These are phyloP conservation scores for Pristiophorus japonicus DNA, from an alignment of 2,113 vertebrate species.

Conservation along the genomic window DNA sequence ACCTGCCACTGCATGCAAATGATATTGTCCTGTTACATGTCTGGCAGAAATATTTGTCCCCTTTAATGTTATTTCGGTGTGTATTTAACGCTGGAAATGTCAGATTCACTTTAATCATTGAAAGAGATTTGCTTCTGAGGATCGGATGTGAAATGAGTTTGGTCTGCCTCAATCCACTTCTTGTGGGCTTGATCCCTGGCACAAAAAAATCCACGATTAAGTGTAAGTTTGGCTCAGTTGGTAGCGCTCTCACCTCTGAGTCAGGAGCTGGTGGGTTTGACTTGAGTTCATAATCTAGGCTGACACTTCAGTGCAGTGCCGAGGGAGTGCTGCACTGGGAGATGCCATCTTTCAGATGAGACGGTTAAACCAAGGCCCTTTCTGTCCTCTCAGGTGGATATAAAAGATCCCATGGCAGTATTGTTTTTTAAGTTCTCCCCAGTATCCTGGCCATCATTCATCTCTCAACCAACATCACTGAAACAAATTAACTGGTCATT, in stretches of 20 bases:
- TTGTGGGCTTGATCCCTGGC: not conserved
- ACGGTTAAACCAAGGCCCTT: not conserved
- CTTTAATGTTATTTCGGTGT: not conserved
- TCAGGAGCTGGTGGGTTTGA: not conserved
- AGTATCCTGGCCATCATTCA: not conserved
- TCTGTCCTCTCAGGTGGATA: not conserved
- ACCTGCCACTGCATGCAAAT: not conserved
- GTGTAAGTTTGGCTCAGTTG: not conserved
- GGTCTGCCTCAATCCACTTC: not conserved
- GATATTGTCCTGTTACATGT: not conserved
- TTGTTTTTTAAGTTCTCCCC: too few species aligned
- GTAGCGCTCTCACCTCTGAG: not conserved
- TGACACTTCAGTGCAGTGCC: not conserved
- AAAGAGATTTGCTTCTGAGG: not conserved
- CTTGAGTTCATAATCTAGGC: not conserved
- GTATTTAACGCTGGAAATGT: not conserved
- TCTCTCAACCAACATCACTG: not conserved
- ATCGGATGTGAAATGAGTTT: not conserved
- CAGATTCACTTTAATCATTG: conserved; percentile 26
- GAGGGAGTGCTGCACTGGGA: not conserved
- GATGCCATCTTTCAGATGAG: not conserved
- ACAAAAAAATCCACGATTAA: not conserved
- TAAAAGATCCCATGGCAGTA: not conserved
- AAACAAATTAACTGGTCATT: not conserved
- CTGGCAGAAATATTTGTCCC: not conserved